phyloP scores from a whole-genome alignment of 2,113 vertebrate genomes.

The Ameiurus melas region DNA sequence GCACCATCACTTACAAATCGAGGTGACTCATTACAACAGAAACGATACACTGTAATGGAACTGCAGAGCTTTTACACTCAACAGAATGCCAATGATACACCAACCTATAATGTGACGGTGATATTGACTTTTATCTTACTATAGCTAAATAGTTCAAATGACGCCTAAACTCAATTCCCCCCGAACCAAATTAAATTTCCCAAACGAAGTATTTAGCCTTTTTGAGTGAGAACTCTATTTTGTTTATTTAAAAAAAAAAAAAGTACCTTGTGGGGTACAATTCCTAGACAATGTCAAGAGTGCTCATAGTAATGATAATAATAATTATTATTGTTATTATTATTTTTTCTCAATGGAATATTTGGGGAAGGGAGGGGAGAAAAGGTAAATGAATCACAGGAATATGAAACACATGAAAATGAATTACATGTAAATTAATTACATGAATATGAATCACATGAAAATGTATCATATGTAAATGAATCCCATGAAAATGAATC shows the following conservation, averaged over 20 bases:
- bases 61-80: neutral
- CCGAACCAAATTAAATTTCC: neutral
- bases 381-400: no score
- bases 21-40: constrained; percentile 43
- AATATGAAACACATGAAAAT: no score
- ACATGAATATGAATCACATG: no score
- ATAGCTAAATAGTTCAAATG: neutral
- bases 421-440: no score
- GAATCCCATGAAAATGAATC: no score
- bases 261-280: neutral
- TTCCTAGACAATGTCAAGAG: neutral
- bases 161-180: neutral
- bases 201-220: neutral
- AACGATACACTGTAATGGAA: constrained; percentile 7
- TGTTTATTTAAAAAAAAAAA: neutral
- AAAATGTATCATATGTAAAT: no score
- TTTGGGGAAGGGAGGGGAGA: no score
- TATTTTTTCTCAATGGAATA: no score
- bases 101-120: constrained; percentile 64
- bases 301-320: no score
- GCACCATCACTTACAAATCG: constrained; percentile 7
- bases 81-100: constrained; percentile 49
- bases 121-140: neutral
- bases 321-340: no score
- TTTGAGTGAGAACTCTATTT: neutral